A percentile compares a stretch with the other conserved stretches of the same genome.
phyloP scores from a whole-genome alignment of 2,888 invertebrate genomes.

The Lagria hirta region DNA sequence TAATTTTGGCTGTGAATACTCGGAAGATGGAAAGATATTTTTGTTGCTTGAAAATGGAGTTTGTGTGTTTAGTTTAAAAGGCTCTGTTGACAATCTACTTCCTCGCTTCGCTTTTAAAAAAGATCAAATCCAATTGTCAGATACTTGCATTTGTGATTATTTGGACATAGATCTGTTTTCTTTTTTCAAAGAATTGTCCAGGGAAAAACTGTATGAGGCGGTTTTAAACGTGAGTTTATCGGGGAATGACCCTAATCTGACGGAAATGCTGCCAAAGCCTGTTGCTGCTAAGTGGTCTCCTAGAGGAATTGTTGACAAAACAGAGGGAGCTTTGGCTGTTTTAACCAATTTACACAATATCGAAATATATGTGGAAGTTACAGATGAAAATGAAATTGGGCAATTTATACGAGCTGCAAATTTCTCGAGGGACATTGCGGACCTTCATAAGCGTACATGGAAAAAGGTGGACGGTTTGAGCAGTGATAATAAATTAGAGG shows the following conservation, averaged over 20 bases:
- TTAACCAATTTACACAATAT: slow-evolving; percentile 44
- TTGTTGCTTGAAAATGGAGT: slow-evolving; percentile 43
- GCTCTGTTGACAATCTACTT: slow-evolving; percentile 36
- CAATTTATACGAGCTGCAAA: slow-evolving; percentile 40
- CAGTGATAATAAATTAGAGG: slow-evolving; percentile 32
- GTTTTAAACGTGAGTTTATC: slow-evolving; percentile 40
- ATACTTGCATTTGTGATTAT: slow-evolving; percentile 31
- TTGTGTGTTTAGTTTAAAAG: slow-evolving; percentile 42
- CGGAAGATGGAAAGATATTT: slow-evolving; percentile 44
- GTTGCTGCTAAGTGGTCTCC: slow-evolving; percentile 46
- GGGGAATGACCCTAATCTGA: slow-evolving; percentile 34
- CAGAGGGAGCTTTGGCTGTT: slow-evolving; percentile 40
- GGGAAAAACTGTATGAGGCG: slow-evolving; percentile 41
- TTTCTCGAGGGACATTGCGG: slow-evolving; percentile 40
- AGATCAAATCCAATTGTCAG: slow-evolving; percentile 33
- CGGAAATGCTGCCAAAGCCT: slow-evolving; percentile 32
- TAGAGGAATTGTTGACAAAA: slow-evolving; percentile 37
- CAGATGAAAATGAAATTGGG: slow-evolving; percentile 38
- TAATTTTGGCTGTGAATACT: slow-evolving; percentile 43
- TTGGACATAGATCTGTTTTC: slow-evolving; percentile 40
- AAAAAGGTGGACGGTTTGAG: slow-evolving; percentile 28
- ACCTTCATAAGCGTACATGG: slow-evolving; percentile 38
- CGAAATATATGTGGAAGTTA: slow-evolving; percentile 41
- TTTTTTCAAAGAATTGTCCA: slow-evolving; percentile 37
- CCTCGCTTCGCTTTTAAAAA: slow-evolving; percentile 40